Base-by-base conservation (phyloP, 2,113 vertebrate genomes). In the Rissa tridactyla region DNA sequence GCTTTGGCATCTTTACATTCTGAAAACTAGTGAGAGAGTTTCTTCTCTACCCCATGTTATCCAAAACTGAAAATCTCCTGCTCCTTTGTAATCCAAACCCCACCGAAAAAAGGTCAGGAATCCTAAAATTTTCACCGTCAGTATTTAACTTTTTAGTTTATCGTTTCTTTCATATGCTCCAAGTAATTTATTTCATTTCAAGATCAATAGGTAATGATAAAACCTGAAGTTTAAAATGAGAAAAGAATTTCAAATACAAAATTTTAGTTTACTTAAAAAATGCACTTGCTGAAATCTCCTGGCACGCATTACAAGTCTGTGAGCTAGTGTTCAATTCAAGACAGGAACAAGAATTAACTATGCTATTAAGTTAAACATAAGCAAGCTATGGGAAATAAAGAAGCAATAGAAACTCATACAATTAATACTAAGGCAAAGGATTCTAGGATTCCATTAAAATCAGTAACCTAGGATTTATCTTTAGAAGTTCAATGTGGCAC, bases 391-490 rank as follows among this genome's bases (percentile, higher is more conserved):
- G 75, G 18, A 76, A 95, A 79, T 73, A 94, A 75, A 52, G 80
- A 92, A 87, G 77, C 32, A 93, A 91, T 1, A 79, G 76, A 90
- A 42, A 60, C 55, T 88, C 66, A 27, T 54, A 92, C 32, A 77
- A 89, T 85, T 91, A 92, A 96, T 95, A 97, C 82, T 88, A 92
- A 92, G 91, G 95, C 94, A 96, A 82, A 96, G 86, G 82, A 91
- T 93, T 96, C 93, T 92, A 98, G 94, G 96, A 96, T 96, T 98
- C 97, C 96, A 94, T 94, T 87, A 76, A 86, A 88, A 86, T 91
- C 79, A 96, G 66, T 60, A 92, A 91, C 68, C 87, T 95, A 71
- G 87, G 79, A 84, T 82, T 96, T 94, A 96, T 94, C 88, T 98
- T 92, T 93, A 77, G 95, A 97, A 88, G 94, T 89, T 85, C 73